Evolutionary conservation across 1,140 invertebrate species (phyloP).

Genomic region (Sarcophaga peregrina): DNA sequence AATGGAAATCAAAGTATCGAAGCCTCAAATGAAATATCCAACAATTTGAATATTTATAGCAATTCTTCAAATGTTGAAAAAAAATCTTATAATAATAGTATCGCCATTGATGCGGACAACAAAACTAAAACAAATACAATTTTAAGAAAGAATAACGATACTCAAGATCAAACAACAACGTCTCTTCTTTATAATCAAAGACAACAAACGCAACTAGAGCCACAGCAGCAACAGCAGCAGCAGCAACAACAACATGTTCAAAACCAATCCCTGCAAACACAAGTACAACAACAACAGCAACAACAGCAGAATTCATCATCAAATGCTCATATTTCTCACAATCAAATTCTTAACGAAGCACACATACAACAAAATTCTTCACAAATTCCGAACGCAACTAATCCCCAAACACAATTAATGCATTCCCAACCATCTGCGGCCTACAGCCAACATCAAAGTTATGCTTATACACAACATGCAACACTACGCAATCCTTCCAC

Average conservation of each 20-base stretch:
- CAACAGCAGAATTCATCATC: slow-evolving; percentile 33
- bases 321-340: slow-evolving; percentile 24
- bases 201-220: slow-evolving; percentile 16
- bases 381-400: neutral
- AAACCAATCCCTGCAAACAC: slow-evolving; percentile 20
- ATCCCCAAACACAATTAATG: neutral
- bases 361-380: slow-evolving; percentile 38
- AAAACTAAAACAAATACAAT: slow-evolving; percentile 12
- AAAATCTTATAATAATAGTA: neutral
- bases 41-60: slow-evolving; percentile 16
- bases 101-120: neutral
- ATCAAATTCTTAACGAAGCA: slow-evolving; percentile 38
- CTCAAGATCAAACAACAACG: neutral
- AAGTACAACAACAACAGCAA: slow-evolving; percentile 34
- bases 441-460: slow-evolving; percentile 24
- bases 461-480: slow-evolving; percentile 24
- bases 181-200: neutral
- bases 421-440: neutral
- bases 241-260: slow-evolving; percentile 23
- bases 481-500: slow-evolving; percentile 19
- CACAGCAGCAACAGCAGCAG: neutral
- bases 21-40: slow-evolving; percentile 10
- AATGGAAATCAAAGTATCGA: neutral
- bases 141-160: slow-evolving; percentile 29
- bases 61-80: neutral